Percentiles rank a stretch among this genome's conserved stretches.
These are phyloP conservation scores for Agrilus mali DNA, from an alignment of 2,888 invertebrate genomes.

Conservation along the genomic window DNA sequence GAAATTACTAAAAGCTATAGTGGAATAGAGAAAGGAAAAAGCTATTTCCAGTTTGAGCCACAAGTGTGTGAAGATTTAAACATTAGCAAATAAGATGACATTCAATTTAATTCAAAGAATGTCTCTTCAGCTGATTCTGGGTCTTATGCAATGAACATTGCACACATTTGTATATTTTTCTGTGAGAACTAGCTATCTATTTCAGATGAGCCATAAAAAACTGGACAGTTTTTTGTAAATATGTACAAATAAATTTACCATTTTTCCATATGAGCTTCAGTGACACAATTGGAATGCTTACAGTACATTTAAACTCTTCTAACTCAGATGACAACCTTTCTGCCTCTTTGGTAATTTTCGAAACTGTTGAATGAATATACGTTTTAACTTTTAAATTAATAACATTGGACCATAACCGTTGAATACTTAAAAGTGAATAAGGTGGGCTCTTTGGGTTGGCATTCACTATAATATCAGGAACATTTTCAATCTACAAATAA, in stretches of 20 bases:
- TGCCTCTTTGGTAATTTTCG: constrained; percentile 33
- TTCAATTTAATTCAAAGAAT: too few relatives aligned
- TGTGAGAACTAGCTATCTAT: too few relatives aligned
- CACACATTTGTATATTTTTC: too few relatives aligned
- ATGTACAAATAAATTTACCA: constrained; percentile 38
- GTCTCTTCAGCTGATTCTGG: too few relatives aligned
- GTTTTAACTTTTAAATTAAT: constrained; percentile 40
- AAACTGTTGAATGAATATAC: constrained; percentile 53
- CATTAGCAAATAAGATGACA: too few relatives aligned
- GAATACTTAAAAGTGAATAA: constrained; percentile 49
- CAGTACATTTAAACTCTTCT: constrained; percentile 15
- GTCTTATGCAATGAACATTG: too few relatives aligned
- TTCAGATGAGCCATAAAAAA: too few relatives aligned
- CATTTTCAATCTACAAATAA: constrained; percentile 32
- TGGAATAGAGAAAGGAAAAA: too few relatives aligned
- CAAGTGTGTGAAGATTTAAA: too few relatives aligned
- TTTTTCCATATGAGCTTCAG: constrained; percentile 65
- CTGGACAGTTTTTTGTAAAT: too few relatives aligned
- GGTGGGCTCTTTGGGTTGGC: constrained; percentile 53
- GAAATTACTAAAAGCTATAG: too few relatives aligned
- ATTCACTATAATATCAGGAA: constrained; percentile 51
- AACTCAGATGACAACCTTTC: constrained; percentile 28
- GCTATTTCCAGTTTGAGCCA: too few relatives aligned
- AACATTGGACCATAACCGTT: constrained; percentile 39
- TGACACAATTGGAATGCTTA: constrained; percentile 36